Percentiles rank a stretch among this genome's conserved stretches.
Conservation (phyloP, 2,797 vertebrate genomes). For the Trematomus bernacchii region DNA sequence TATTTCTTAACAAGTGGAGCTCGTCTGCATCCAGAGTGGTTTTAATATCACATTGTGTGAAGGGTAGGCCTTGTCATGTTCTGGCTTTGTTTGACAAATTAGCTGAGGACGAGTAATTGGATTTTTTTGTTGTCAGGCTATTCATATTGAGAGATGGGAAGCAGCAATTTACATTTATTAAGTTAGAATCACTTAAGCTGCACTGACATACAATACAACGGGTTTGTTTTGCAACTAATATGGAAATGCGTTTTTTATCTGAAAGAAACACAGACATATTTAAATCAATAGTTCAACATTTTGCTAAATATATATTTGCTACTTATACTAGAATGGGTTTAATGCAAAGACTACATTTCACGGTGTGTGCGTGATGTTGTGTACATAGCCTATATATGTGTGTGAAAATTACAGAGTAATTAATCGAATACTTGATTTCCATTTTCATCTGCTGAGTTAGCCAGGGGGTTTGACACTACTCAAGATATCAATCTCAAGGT, state of each 20-base stretch:
- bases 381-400: too few species aligned
- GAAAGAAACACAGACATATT: not conserved
- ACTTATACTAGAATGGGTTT: too few species aligned
- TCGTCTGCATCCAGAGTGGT: conserved; percentile 37
- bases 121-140: conserved; percentile 49
- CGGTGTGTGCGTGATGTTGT: too few species aligned
- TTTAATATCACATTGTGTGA: conserved; percentile 48
- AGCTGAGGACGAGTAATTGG: conserved; percentile 50
- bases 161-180: conserved; percentile 32
- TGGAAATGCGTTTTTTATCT: not conserved
- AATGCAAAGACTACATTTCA: too few species aligned
- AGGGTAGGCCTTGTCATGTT: conserved; percentile 27
- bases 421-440: not conserved
- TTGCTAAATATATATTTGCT: not conserved
- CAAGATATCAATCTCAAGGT: not conserved
- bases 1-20: conserved; percentile 50
- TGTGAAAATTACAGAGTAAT: too few species aligned
- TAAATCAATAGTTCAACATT: not conserved
- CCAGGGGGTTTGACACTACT: not conserved
- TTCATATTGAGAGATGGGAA: conserved; percentile 38
- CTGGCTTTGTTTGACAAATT: conserved; percentile 55
- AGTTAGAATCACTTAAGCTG: conserved; percentile 20
- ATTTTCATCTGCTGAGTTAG: not conserved
- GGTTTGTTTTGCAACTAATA: conserved; percentile 32
- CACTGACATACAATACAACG: conserved; percentile 23